Base-by-base conservation (phyloP, 1,140 invertebrate genomes). In the Ips typographus region DNA sequence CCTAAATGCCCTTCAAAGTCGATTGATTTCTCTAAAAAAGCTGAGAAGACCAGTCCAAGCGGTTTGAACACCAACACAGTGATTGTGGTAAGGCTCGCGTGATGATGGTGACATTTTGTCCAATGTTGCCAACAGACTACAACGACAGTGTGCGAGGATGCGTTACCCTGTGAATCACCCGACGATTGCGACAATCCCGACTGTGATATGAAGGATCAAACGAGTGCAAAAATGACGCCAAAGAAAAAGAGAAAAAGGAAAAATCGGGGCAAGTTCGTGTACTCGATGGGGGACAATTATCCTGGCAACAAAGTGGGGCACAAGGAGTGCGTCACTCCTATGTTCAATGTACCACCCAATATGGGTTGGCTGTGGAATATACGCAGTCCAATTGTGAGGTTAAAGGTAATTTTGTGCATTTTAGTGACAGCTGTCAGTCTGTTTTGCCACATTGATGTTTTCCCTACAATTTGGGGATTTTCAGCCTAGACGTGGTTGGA, bases 331-430 rank as follows among this genome's bases (percentile, higher is more conserved):
- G 75, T 77, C 0, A 70, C 77, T 2, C 79, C 78, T 38, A 63
- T 77, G 3, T 79, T 75, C 41, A 78, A 81, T 2, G 84, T 86
- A 0, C 85, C 85, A 1, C 75, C 80, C 2, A 78, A 79, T 38
- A 86, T 86, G 84, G 85, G 85, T 0, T 87, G 85, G 85, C 71
- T 85, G 8, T 87, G 85, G 85, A 85, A 82, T 72, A 74, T 82
- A 7, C 56, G 73, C 36, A 72, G 64, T n/a, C 70, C 73, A 2
- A 71, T 70, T 44, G 3, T 68, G 6, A 58, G 41, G 36, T 65
- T 77, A 42, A 79, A 74, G 69, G 77, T 77, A 55, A 55, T 22
- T 22, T 22, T 22, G 22, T 22, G 22, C 22, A 22, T 22, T 22
- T 22, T 22, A 0, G 22, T 22, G 37, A 55, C 7, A n/a, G n/a